Percentiles rank a stretch among this genome's conserved stretches.
Evolutionary conservation across 2,797 vertebrate genomes (phyloP).

Genomic region (Glossophaga mutica): DNA sequence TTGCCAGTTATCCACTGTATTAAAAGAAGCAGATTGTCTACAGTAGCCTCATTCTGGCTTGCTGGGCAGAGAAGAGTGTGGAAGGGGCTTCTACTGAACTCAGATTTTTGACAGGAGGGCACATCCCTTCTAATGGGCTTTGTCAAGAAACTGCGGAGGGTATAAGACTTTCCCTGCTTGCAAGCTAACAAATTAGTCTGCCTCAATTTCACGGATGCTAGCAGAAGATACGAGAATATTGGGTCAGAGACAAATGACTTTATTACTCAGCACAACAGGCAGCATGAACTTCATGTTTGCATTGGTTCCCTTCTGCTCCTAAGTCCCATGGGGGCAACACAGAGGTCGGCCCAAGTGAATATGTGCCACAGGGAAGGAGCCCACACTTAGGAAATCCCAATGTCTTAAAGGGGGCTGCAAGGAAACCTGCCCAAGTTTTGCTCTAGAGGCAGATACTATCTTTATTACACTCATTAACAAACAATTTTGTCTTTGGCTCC

Average conservation of each 20-base stretch:
- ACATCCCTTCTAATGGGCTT: neutral
- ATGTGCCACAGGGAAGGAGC: neutral
- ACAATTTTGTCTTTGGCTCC: neutral
- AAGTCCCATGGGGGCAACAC: neutral
- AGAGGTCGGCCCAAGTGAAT: neutral
- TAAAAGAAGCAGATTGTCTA: slow-evolving; percentile 8
- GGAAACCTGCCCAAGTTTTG: neutral
- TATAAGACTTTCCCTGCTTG: neutral
- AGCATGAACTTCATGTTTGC: neutral
- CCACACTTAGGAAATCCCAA: neutral
- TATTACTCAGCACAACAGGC: neutral
- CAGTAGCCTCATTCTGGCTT: neutral
- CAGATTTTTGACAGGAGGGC: neutral
- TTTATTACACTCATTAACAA: neutral
- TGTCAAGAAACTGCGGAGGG: neutral
- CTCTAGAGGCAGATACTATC: neutral
- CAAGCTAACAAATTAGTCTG: neutral
- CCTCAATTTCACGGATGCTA: neutral
- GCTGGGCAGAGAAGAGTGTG: neutral
- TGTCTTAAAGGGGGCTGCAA: neutral
- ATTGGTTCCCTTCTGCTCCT: neutral
- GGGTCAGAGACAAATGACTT: neutral
- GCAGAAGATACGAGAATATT: neutral
- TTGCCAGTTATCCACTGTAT: neutral
- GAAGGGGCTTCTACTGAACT: neutral